Evolutionary conservation across 1,140 invertebrate genomes (phyloP).

Genomic region (Chymomyza costata): DNA sequence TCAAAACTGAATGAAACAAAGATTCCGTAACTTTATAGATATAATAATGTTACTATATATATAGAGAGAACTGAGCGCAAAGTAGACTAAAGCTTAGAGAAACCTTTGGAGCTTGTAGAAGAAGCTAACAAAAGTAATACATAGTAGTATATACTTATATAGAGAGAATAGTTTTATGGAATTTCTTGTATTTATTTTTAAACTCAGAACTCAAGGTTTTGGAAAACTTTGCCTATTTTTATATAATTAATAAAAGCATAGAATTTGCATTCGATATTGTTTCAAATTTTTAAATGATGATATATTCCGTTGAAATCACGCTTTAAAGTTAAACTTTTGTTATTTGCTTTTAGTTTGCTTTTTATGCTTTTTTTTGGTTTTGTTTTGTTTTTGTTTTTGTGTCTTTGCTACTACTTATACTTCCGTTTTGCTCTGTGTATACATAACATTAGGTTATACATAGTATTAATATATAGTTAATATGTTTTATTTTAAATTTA

Average conservation of each 20-base stretch:
- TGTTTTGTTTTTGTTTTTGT: constrained; percentile 17
- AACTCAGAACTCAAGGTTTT: background rate
- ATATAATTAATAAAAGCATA: no score
- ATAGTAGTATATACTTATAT: no score
- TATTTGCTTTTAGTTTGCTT: constrained; percentile 66
- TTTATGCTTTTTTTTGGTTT: constrained; percentile 21
- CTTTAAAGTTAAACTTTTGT: constrained; percentile 71
- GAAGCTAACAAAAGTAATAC: constrained; percentile 19
- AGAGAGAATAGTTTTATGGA: background rate
- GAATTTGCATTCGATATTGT: constrained; percentile 49
- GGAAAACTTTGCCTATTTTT: no score
- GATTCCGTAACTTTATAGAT: background rate
- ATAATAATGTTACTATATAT: background rate
- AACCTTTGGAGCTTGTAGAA: constrained; percentile 47
- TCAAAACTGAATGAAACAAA: constrained; percentile 39
- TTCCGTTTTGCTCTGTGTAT: constrained; percentile 40
- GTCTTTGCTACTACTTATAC: constrained; percentile 46
- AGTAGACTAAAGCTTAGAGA: constrained; percentile 20
- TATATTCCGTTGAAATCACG: constrained; percentile 74
- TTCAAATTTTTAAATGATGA: constrained; percentile 62
- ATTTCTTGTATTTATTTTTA: no score
- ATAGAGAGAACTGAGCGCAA: no score
- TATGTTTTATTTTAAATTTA: constrained; percentile 9
- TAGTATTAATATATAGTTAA: constrained; percentile 41
- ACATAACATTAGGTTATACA: constrained; percentile 64